These are phyloP conservation scores for Silvanus unidentatus DNA, from an alignment of 2,888 invertebrate species.

Conservation along the genomic window DNA sequence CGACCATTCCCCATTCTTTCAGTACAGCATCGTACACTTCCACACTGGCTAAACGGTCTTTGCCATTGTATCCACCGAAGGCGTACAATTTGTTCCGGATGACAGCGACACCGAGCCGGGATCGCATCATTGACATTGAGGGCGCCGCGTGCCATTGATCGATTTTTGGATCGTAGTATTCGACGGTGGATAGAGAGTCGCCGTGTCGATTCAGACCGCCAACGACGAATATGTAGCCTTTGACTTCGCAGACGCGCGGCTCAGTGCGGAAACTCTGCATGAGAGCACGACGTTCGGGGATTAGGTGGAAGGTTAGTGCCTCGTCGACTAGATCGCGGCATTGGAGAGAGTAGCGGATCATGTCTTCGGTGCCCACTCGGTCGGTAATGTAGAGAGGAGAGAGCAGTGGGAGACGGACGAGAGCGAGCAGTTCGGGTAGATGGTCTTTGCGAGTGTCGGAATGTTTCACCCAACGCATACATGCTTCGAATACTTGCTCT, in stretches of 20 bases:
- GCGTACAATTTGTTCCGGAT: slow-evolving; percentile 72
- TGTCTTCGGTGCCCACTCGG: slow-evolving; percentile 70
- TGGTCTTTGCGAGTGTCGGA: slow-evolving; percentile 54
- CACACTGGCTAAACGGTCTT: slow-evolving; percentile 73
- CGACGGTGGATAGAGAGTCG: slow-evolving; percentile 77
- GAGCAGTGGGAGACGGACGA: slow-evolving; percentile 73
- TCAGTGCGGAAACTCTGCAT: slow-evolving; percentile 71
- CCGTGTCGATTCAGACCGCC: slow-evolving; percentile 80
- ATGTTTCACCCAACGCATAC: slow-evolving; percentile 73
- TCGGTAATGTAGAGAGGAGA: slow-evolving; percentile 78
- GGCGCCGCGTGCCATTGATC: slow-evolving; percentile 71
- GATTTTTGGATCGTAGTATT: slow-evolving; percentile 69
- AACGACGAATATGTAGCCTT: slow-evolving; percentile 80
- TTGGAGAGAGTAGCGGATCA: slow-evolving; percentile 69
- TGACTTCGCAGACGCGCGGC: slow-evolving; percentile 68
- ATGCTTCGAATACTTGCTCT: slow-evolving; percentile 79
- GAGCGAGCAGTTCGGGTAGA: slow-evolving; percentile 65
- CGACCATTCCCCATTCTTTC: slow-evolving; percentile 69
- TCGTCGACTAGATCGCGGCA: slow-evolving; percentile 83
- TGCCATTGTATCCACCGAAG: slow-evolving; percentile 81
- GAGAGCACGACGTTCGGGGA: slow-evolving; percentile 75
- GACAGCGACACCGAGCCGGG: slow-evolving; percentile 79
- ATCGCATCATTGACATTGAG: slow-evolving; percentile 78
- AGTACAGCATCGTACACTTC: slow-evolving; percentile 74
- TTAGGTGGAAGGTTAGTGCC: slow-evolving; percentile 79